Base-by-base conservation (phyloP, 2,888 invertebrate species). In the Timema podura region DNA sequence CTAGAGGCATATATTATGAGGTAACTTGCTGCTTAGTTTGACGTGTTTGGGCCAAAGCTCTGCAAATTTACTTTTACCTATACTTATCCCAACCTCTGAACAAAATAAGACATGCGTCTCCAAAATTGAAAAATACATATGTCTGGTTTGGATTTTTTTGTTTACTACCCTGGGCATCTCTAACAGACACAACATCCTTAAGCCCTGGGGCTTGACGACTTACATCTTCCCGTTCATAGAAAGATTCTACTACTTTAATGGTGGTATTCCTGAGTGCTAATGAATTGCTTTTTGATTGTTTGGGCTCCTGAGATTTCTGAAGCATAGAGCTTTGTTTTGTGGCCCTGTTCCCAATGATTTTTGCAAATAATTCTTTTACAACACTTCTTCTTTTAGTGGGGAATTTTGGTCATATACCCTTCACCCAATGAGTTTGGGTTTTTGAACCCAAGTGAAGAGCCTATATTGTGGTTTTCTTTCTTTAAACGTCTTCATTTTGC, bases 1-100 rank as follows among this genome's bases (percentile, higher is more conserved):
- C 66, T 68, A 72, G 8, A 72, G 16, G 59, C 68, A 71, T 11
- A 72, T 67, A 65, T 68, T 70, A 48, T 71, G 70, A 45, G 68
- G 70, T 49, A 70, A 30, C 44, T 65, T 49, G 49, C 68, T 65
- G 10, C 59, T 13, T 51, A 71, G 44, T 6, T 51, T 15, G 11
- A 70, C 48, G 46, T 72, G 48, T 51, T 65, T 44, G 6, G 67
- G 67, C 44, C 71, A 11, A 2, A 71, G 67, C 49, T 68, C 61
- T 10, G 46, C 59, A 61, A 72, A 71, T 45, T 68, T 71, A 45
- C 69, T 69, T 64, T 69, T 69, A 5, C 64, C 64, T 16, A 69
- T 48, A 13, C 64, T 64, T 9, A 9, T 48, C 10, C 9, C 44
- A 61, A 45, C 45, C 30, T 61, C 61, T 61, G 0, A 10, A 44